A percentile compares a stretch with the other conserved stretches of the same genome.
Conservation (phyloP, 2,797 vertebrate species). For the Adelosebastes latens region DNA sequence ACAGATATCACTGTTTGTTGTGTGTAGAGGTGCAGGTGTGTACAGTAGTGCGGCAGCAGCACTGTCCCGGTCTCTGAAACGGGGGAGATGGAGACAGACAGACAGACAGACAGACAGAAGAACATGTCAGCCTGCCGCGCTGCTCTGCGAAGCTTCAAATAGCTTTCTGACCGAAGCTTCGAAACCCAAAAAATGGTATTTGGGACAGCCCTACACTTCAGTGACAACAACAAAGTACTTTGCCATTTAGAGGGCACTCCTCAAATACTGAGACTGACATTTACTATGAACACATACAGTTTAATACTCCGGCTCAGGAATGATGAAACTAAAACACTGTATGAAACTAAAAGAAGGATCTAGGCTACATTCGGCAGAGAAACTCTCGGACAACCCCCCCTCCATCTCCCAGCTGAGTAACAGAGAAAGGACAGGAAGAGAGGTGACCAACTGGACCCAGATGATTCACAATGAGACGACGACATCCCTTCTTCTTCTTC, state of each 20-base stretch:
- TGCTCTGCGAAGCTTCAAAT: too few relatives aligned
- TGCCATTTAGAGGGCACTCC: not conserved
- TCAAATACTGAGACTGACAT: not conserved
- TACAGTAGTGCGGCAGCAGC: too few relatives aligned
- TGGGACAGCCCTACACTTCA: not conserved
- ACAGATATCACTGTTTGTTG: too few relatives aligned
- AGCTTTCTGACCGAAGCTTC: too few relatives aligned
- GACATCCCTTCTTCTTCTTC: not conserved
- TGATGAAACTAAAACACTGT: constrained; percentile 54
- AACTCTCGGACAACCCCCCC: not conserved
- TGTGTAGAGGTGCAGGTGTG: too few relatives aligned
- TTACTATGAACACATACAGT: constrained; percentile 16
- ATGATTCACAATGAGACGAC: constrained; percentile 33
- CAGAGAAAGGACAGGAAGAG: constrained; percentile 48
- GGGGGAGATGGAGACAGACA: too few relatives aligned
- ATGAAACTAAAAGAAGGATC: constrained; percentile 70
- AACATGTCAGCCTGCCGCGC: too few relatives aligned
- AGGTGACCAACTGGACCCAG: constrained; percentile 10
- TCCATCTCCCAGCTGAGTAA: constrained; percentile 32
- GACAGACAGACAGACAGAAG: too few relatives aligned
- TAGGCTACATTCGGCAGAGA: constrained; percentile 6
- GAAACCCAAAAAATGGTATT: too few relatives aligned
- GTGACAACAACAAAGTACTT: not conserved
- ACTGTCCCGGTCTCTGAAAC: too few relatives aligned
- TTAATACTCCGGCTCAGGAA: not conserved